Evolutionary conservation across 2,888 invertebrate species (phyloP).

Genomic region (Agrochola lychnidis): DNA sequence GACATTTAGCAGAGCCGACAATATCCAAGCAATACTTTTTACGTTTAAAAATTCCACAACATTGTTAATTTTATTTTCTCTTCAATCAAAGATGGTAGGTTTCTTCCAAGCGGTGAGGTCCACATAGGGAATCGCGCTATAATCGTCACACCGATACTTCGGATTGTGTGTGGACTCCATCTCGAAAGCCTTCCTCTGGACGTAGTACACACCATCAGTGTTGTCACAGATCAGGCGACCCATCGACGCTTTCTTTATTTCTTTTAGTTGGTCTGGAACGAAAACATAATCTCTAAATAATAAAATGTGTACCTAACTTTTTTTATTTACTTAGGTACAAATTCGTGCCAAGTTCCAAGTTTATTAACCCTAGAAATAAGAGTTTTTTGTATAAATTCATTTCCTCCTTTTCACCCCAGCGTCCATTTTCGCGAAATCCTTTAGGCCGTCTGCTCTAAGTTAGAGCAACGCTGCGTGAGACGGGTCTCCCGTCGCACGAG

Average conservation of each 20-base stretch:
- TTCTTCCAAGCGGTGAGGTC: conserved; percentile 88
- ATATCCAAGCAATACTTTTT: background rate
- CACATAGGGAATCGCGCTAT: conserved; percentile 83
- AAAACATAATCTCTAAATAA: background rate
- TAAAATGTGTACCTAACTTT: too few species aligned
- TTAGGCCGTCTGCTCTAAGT: too few species aligned
- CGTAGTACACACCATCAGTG: conserved; percentile 92
- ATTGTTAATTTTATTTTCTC: background rate
- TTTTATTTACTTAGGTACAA: too few species aligned
- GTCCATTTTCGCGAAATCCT: too few species aligned
- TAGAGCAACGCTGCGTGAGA: too few species aligned
- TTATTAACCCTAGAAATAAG: too few species aligned
- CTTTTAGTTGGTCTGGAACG: conserved; percentile 92
- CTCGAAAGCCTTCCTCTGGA: conserved; percentile 93
- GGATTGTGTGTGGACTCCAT: conserved; percentile 89
- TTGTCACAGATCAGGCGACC: conserved; percentile 96
- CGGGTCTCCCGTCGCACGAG: too few species aligned
- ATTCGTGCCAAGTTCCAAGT: too few species aligned
- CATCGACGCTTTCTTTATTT: conserved; percentile 94
- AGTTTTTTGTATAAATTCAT: background rate
- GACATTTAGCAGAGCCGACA: background rate
- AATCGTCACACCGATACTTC: conserved; percentile 81
- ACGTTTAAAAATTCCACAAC: background rate
- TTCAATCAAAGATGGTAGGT: conserved; percentile 70
- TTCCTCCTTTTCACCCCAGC: too few species aligned